Evolutionary conservation across 1,140 invertebrate species (phyloP), one percentile per base, ranked within the genome.

Genomic region (Amphibalanus amphitrite): DNA sequence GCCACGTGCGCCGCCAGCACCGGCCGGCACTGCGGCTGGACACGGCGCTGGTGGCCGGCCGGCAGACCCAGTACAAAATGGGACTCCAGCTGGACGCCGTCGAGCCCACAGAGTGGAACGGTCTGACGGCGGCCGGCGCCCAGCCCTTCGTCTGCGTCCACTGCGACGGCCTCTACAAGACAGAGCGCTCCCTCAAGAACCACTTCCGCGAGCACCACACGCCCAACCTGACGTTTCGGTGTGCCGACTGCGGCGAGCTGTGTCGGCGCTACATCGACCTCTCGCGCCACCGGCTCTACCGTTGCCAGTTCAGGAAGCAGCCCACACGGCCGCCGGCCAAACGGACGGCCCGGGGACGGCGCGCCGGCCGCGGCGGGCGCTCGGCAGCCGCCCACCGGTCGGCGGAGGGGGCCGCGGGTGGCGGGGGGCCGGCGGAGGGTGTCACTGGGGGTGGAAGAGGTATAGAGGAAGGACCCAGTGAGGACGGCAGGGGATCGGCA

Each of bases 201-300:
- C 74, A 75, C 47, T 75, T 75, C 40, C 70, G 74, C 29, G 74
- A 75, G 69, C 72, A 74, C 28, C 74, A 75, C 72, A 75, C 73
- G 67, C 74, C 74, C 0, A 70, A 75, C 67, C 72, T 74, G 69
- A 72, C 73, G 28, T 74, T 74, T 69, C 71, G 73, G 67, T 75
- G 74, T 71, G 65, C 70, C 28, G 69, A 74, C 72, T 75, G 74
- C 64, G 73, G 73, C 30, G 73, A 75, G 38, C 40, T 69, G 28
- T 75, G 73, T 47, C 65, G 74, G 26, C 72, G 74, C 10, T 71
- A 73, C n/a, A 75, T 75, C 59, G 74, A 75, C 28, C 72, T 75
- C 25, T 72, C 73, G 28, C 30, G 74, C 25, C 74, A 75, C 70
- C 70, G 73, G n/a, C 70, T 75, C 33, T 75, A 75, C 33, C 67